Conservation (phyloP, 2,113 vertebrate species). For the Lasiurus borealis region DNA sequence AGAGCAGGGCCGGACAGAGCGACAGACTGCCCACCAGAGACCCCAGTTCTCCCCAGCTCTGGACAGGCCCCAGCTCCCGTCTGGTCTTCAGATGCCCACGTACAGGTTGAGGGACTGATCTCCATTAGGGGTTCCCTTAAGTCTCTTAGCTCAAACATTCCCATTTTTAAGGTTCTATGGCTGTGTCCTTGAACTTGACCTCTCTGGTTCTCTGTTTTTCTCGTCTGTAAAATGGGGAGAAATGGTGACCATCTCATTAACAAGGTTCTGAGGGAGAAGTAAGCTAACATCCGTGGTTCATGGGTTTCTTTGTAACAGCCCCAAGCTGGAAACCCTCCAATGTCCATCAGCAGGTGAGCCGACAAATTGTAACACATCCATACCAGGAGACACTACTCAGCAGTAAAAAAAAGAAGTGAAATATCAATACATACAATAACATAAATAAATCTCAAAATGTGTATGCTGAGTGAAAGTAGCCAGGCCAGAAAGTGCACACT, state of each 20-base stretch:
- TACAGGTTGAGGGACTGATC: background rate
- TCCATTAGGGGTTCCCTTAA: background rate
- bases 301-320: background rate
- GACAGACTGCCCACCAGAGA: background rate
- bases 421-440: background rate
- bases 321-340: background rate
- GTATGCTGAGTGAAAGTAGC: background rate
- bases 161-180: background rate
- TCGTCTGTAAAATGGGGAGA: background rate
- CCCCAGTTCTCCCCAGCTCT: background rate
- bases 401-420: background rate
- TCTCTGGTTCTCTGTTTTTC: background rate
- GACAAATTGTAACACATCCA: background rate
- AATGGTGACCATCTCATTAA: background rate
- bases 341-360: background rate
- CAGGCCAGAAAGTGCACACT: background rate
- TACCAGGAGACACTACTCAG: too few species aligned
- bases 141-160: background rate
- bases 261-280: background rate
- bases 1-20: background rate
- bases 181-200: background rate
- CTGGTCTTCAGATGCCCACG: background rate
- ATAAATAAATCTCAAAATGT: background rate
- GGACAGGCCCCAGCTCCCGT: fast-evolving
- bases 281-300: background rate